Percentiles rank a stretch among this genome's conserved stretches.
Conservation (phyloP, 2,797 vertebrate species). For the Sternarchorhynchus goeldii region DNA sequence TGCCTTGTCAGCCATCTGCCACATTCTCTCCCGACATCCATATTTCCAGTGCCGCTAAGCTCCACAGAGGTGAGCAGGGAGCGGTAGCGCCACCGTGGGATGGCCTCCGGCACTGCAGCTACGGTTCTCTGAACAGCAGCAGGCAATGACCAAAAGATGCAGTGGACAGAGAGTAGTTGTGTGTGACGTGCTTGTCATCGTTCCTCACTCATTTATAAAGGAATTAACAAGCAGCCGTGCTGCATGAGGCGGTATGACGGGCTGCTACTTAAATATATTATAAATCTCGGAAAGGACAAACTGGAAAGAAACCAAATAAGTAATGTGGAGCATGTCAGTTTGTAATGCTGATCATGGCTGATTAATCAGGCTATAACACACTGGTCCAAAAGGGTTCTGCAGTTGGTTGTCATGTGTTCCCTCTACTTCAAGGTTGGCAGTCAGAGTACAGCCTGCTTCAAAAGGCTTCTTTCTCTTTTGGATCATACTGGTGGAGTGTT, state of each 20-base stretch:
- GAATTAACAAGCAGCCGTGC: slow-evolving; percentile 82
- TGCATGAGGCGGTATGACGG: slow-evolving; percentile 83
- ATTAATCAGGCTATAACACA: slow-evolving; percentile 86
- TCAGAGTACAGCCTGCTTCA: slow-evolving; percentile 61
- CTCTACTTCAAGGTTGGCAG: slow-evolving; percentile 74
- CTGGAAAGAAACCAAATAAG: slow-evolving; percentile 58
- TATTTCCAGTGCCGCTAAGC: slow-evolving; percentile 94
- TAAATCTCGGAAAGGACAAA: slow-evolving; percentile 67
- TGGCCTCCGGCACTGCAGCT: slow-evolving; percentile 83
- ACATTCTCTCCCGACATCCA: slow-evolving; percentile 95
- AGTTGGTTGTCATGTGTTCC: slow-evolving; percentile 79
- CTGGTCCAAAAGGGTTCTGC: slow-evolving; percentile 84
- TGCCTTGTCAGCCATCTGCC: slow-evolving; percentile 99
- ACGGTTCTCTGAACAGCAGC: slow-evolving; percentile 34
- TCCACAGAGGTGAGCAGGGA: slow-evolving; percentile 79
- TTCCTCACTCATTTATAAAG: slow-evolving; percentile 79
- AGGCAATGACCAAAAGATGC: slow-evolving; percentile 34
- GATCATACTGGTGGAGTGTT: slow-evolving; percentile 41
- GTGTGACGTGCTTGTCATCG: slow-evolving; percentile 75
- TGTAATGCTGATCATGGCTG: slow-evolving; percentile 83
- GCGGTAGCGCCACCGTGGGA: slow-evolving; percentile 86
- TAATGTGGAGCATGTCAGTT: slow-evolving; percentile 67
- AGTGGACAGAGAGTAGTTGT: slow-evolving; percentile 39
- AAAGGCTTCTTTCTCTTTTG: slow-evolving; percentile 52
- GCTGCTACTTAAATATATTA: slow-evolving; percentile 79